Conservation (phyloP, 2,113 vertebrate genomes). For the Grammatotria lemairii region DNA sequence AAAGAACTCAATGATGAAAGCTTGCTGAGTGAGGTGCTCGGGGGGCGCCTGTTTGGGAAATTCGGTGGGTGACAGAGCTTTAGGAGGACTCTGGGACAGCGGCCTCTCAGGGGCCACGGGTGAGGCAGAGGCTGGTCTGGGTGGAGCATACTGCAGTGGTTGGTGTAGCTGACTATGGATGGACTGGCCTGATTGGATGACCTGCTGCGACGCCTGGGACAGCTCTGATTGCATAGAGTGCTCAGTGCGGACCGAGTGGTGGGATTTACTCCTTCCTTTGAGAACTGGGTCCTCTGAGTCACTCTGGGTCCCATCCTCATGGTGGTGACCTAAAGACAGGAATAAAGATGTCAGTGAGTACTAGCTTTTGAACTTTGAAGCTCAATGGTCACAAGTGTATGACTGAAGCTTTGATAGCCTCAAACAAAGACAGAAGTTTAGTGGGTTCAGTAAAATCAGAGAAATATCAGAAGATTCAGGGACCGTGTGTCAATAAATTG, state of each 20-base stretch:
- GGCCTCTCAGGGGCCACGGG: not conserved
- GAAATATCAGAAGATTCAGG: not conserved
- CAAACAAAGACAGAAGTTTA: not conserved
- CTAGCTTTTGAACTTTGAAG: not conserved
- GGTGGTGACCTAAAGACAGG: slow-evolving; percentile 78
- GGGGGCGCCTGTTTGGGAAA: not conserved
- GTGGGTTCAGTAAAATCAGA: not conserved
- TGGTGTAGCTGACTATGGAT: not conserved
- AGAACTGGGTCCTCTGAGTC: slow-evolving; percentile 84
- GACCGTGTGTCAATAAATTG: not conserved
- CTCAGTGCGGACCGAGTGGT: slow-evolving; percentile 31
- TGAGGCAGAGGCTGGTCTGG: not conserved
- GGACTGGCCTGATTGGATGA: not conserved
- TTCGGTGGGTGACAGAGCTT: not conserved
- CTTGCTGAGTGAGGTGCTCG: slow-evolving; percentile 74
- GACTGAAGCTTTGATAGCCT: not conserved
- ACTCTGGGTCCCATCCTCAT: slow-evolving; percentile 94
- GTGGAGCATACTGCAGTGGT: slow-evolving; percentile 21
- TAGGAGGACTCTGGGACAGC: slow-evolving; percentile 30
- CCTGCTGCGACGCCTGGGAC: slow-evolving; percentile 9
- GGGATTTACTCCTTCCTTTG: slow-evolving; percentile 60
- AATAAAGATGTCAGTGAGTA: not conserved
- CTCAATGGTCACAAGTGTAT: not conserved
- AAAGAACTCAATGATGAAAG: slow-evolving; percentile 95
- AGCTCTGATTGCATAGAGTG: slow-evolving; percentile 31